phyloP scores from a whole-genome alignment of 2,113 vertebrate species.

The Colaptes auratus region DNA sequence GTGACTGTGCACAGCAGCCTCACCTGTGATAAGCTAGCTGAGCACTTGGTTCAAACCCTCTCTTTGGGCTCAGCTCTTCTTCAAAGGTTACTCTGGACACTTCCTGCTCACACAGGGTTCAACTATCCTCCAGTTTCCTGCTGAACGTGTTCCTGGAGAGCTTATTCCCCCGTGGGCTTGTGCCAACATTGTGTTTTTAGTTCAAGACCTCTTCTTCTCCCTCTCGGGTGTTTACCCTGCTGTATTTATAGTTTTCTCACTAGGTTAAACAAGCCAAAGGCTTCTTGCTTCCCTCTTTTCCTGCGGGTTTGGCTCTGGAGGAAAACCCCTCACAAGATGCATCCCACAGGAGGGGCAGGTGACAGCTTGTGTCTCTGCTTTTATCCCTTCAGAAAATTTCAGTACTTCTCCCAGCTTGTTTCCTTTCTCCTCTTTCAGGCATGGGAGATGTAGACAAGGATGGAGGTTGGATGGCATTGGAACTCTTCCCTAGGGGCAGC shows the following conservation, averaged over 20 bases:
- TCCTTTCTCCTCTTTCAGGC: not conserved
- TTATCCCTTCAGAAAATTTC: not conserved
- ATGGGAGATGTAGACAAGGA: not conserved
- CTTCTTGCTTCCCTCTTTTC: constrained; percentile 28
- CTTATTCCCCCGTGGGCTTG: constrained; percentile 15
- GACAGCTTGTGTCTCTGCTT: not conserved
- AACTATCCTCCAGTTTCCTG: constrained; percentile 41
- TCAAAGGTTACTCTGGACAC: not conserved
- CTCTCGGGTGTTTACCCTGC: constrained; percentile 5
- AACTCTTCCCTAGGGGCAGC: not conserved
- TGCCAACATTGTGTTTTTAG: constrained; percentile 68
- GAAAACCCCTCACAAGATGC: not conserved
- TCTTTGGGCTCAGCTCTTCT: not conserved
- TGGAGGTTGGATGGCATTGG: not conserved
- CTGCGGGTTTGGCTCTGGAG: not conserved
- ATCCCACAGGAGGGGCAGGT: not conserved
- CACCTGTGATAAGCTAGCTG: not conserved
- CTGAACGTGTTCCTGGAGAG: constrained; percentile 37
- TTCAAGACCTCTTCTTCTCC: constrained; percentile 63
- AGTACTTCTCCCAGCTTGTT: not conserved
- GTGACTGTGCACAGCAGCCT: fast-evolving
- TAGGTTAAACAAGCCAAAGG: constrained; percentile 12
- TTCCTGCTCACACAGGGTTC: constrained; percentile 40
- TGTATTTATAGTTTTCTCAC: constrained; percentile 47
- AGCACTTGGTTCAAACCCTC: not conserved